Conservation (phyloP, 53 echinoderm and acorn worm species). For the Holothuria scabra region DNA sequence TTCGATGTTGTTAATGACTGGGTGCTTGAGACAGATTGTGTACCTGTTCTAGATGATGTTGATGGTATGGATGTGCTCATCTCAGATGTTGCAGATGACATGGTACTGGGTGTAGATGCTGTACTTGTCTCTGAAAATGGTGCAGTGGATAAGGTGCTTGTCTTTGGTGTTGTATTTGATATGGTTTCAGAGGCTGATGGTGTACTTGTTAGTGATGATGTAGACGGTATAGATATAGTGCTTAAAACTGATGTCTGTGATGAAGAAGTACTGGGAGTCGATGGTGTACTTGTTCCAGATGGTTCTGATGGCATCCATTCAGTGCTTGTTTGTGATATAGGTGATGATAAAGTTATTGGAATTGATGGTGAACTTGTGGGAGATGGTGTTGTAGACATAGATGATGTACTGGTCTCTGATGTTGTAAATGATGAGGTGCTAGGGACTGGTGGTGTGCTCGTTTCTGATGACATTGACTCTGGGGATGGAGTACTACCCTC, state of each 20-base stretch:
- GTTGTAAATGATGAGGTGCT: not conserved
- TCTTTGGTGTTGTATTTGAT: too few species aligned
- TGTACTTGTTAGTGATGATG: not conserved
- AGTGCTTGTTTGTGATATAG: too few species aligned
- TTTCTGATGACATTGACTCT: not conserved
- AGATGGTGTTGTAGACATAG: not conserved
- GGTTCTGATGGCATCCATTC: too few species aligned
- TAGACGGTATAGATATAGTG: not conserved
- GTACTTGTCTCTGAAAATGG: too few species aligned
- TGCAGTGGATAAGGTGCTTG: not conserved
- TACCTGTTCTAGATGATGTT: too few species aligned
- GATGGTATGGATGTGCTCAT: not conserved
- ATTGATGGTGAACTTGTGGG: not conserved
- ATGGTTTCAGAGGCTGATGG: too few species aligned
- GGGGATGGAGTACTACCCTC: not conserved
- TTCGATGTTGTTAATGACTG: not conserved
- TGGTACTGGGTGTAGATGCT: not conserved
- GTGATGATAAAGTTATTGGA: not conserved
- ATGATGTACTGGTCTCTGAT: not conserved
- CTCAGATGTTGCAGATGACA: not conserved
- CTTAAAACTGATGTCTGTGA: slow-evolving; percentile 8
- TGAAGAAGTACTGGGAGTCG: slow-evolving; percentile 1
- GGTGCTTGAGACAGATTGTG: too few species aligned
- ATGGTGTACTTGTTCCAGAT: not conserved
- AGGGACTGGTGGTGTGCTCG: not conserved